A percentile compares a stretch with the other conserved stretches of the same genome.
Conservation (phyloP, 2,888 invertebrate species). For the Unio pictorum region DNA sequence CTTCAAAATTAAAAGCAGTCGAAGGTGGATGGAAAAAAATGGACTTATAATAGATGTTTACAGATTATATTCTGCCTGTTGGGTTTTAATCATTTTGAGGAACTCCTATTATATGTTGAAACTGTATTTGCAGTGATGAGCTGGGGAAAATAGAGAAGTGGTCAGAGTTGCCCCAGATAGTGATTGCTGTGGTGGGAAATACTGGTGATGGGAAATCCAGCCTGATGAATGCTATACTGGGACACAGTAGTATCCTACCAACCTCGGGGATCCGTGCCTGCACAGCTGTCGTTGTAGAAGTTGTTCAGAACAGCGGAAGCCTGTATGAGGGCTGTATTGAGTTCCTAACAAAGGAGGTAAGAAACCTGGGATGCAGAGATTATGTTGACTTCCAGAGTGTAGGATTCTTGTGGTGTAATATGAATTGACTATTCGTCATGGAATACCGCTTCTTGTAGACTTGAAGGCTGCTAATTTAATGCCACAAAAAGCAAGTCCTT, state of each 20-base stretch:
- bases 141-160: constrained; percentile 26
- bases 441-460: too few species aligned
- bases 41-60: too few species aligned
- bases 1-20: too few species aligned
- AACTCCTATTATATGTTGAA: background rate
- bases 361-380: background rate
- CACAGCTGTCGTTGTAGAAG: constrained; percentile 55
- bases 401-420: too few species aligned
- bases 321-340: constrained; percentile 43
- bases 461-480: too few species aligned
- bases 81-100: too few species aligned
- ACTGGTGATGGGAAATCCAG: constrained; percentile 59
- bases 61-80: too few species aligned
- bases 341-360: constrained; percentile 52
- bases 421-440: too few species aligned
- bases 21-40: too few species aligned
- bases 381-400: too few species aligned
- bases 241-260: constrained; percentile 52
- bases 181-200: constrained; percentile 58
- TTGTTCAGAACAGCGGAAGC: too few species aligned
- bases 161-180: constrained; percentile 39
- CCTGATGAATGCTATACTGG: constrained; percentile 57
- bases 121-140: constrained; percentile 28
- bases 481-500: too few species aligned
- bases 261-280: constrained; percentile 61